Evolutionary conservation across 2,113 vertebrate genomes (phyloP).

Genomic region (Litocranius walleri): DNA sequence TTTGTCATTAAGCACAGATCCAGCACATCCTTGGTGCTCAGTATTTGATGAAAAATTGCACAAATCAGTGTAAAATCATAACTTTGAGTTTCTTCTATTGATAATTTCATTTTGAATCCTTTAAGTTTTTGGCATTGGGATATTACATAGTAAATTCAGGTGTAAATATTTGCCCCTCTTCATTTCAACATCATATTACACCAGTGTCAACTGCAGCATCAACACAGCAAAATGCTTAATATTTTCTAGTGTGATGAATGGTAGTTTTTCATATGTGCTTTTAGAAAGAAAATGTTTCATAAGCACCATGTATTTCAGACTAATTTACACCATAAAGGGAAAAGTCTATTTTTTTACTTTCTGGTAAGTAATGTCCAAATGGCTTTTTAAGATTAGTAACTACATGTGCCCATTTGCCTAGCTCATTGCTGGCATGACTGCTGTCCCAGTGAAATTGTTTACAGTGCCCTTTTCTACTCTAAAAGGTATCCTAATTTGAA

Average conservation of each 20-base stretch:
- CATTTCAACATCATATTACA: not conserved
- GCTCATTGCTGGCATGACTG: not conserved
- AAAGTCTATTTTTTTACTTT: not conserved
- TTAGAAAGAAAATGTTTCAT: conserved; percentile 9
- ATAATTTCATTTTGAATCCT: not conserved
- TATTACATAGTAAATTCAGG: not conserved
- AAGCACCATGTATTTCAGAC: not conserved
- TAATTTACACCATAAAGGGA: not conserved
- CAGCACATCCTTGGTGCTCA: not conserved
- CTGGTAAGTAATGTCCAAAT: not conserved
- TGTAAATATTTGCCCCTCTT: not conserved
- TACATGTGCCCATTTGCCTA: not conserved
- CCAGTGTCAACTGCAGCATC: not conserved
- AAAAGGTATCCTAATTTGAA: not conserved
- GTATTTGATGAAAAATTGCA: not conserved
- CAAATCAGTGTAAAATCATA: not conserved
- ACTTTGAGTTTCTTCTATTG: not conserved
- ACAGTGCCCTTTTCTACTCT: not conserved
- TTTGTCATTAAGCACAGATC: not conserved
- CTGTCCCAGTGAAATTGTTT: not conserved
- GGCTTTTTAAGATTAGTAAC: not conserved
- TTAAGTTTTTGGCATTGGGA: not conserved
- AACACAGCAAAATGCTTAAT: not conserved
- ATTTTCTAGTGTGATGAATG: not conserved
- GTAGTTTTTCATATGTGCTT: not conserved